Percentiles rank a stretch among this genome's conserved stretches.
These are phyloP conservation scores for Orchestes rusci DNA, from an alignment of 2,888 invertebrate species.

Conservation along the genomic window DNA sequence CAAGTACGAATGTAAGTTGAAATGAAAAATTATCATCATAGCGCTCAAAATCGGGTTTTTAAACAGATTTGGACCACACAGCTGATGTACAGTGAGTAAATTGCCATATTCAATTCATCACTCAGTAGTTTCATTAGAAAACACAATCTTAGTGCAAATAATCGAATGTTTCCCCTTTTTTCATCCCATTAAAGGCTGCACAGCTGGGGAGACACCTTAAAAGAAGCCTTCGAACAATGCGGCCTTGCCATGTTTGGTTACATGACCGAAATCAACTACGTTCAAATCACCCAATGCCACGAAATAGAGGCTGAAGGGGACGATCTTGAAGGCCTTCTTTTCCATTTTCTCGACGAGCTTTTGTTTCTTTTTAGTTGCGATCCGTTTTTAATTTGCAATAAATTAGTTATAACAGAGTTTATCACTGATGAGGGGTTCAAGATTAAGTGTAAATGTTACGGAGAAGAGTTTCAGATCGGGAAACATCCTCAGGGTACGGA, in stretches of 20 bases:
- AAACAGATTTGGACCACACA: constrained; percentile 94
- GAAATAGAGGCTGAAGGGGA: constrained; percentile 84
- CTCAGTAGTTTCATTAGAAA: too few relatives aligned
- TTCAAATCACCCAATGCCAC: constrained; percentile 71
- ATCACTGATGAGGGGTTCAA: constrained; percentile 65
- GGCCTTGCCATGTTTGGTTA: constrained; percentile 96
- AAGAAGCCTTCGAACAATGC: constrained; percentile 91
- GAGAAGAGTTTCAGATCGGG: constrained; percentile 88
- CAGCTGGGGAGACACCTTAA: constrained; percentile 81
- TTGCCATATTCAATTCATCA: background rate
- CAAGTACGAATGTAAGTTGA: constrained; percentile 85
- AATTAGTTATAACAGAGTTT: constrained; percentile 82
- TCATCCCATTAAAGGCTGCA: constrained; percentile 59
- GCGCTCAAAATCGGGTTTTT: too few relatives aligned
- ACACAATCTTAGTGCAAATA: too few relatives aligned
- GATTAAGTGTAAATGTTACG: constrained; percentile 74
- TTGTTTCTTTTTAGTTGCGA: constrained; percentile 90
- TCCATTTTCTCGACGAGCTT: constrained; percentile 90
- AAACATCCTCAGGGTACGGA: constrained; percentile 98
- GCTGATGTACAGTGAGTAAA: constrained; percentile 93
- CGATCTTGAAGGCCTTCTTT: constrained; percentile 82
- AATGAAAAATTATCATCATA: too few relatives aligned
- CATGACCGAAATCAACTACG: constrained; percentile 85
- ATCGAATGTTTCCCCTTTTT: background rate
- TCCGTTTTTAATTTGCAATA: constrained; percentile 80